A percentile compares a stretch with the other conserved stretches of the same genome.
Conservation (phyloP, 2,888 invertebrate genomes). For the Epinotia nisella region DNA sequence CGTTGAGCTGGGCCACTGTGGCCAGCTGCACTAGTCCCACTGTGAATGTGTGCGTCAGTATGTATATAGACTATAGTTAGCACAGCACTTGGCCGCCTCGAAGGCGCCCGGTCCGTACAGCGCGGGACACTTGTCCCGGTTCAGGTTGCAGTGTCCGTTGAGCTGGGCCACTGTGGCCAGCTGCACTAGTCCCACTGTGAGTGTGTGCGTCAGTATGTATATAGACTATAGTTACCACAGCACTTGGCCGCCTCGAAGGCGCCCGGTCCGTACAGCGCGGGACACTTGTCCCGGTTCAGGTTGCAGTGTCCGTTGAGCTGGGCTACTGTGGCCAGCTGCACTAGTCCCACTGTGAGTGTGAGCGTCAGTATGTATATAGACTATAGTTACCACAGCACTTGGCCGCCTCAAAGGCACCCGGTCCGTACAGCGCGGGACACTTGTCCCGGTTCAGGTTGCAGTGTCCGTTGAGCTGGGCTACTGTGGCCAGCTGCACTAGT, state of each 20-base stretch:
- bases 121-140: slow-evolving; percentile 55
- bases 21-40: background rate
- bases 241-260: background rate
- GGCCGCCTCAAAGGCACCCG: background rate
- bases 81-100: background rate
- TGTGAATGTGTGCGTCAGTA: too few species aligned
- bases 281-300: background rate
- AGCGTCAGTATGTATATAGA: too few species aligned
- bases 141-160: slow-evolving; percentile 51
- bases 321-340: background rate
- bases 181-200: too few species aligned
- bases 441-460: background rate
- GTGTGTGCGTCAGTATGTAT: too few species aligned
- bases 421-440: background rate
- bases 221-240: background rate
- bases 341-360: too few species aligned
- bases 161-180: background rate
- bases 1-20: background rate
- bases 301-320: background rate
- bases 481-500: background rate
- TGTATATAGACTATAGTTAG: background rate
- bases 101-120: background rate
- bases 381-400: background rate
- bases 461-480: background rate
- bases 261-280: background rate